Percentiles rank a stretch among this genome's conserved stretches.
phyloP scores from a whole-genome alignment of 2,888 invertebrate genomes.

The Micoletzkya japonica region DNA sequence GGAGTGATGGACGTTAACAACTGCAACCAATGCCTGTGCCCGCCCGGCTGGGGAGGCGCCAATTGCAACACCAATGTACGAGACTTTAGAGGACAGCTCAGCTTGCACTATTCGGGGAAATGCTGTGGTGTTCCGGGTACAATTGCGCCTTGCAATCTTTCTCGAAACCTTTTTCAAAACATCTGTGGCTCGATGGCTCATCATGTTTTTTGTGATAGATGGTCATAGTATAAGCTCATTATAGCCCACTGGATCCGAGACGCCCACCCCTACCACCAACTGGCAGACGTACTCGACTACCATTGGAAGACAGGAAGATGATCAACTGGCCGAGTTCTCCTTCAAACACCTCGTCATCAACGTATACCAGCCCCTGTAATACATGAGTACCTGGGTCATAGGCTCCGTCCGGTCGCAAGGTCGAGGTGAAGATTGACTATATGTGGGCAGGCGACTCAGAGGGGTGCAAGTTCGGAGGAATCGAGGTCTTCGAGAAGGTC shows the following conservation, averaged over 20 bases:
- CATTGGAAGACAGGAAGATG: constrained; percentile 18
- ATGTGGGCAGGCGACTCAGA: constrained; percentile 25
- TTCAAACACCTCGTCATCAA: constrained; percentile 25
- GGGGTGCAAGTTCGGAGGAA: constrained; percentile 24
- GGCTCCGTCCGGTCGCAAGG: constrained; percentile 6
- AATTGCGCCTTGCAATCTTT: too few relatives aligned
- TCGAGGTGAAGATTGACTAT: constrained; percentile 15
- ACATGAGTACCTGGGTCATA: background rate
- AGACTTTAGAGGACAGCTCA: too few relatives aligned
- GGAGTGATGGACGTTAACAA: constrained; percentile 26
- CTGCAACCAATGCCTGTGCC: constrained; percentile 22
- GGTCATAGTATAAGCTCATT: too few relatives aligned
- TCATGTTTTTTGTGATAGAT: too few relatives aligned
- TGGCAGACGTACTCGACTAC: constrained; percentile 15
- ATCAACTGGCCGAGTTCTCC: constrained; percentile 22
- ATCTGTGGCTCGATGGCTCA: too few relatives aligned
- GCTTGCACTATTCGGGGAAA: too few relatives aligned
- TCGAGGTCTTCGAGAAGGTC: constrained; percentile 23
- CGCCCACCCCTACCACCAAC: constrained; percentile 4
- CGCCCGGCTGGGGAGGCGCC: constrained; percentile 20
- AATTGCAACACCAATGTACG: constrained; percentile 8
- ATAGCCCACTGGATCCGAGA: constrained; percentile 9
- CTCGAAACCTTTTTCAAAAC: too few relatives aligned
- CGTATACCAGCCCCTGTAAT: too few relatives aligned
- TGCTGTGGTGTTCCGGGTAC: too few relatives aligned